phyloP scores from a whole-genome alignment of 2,888 invertebrate genomes.

The Dorcus parallelipipedus region DNA sequence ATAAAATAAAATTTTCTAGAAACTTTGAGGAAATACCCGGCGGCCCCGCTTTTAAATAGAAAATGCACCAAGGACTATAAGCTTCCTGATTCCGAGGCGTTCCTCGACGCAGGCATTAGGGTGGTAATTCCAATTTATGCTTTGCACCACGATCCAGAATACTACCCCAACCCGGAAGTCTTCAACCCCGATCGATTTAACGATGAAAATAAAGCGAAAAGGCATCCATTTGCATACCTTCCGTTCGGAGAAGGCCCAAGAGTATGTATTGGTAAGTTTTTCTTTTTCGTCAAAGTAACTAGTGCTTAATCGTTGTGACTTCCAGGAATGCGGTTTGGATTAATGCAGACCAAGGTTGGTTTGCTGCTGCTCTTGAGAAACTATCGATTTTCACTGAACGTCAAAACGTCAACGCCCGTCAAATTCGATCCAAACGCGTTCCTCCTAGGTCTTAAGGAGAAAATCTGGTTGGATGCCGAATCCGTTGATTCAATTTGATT shows the following conservation, averaged over 20 bases:
- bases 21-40: slow-evolving; percentile 43
- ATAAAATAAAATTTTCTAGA: slow-evolving; percentile 28
- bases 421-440: slow-evolving; percentile 17
- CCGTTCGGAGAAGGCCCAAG: slow-evolving; percentile 41
- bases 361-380: slow-evolving; percentile 27
- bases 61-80: slow-evolving; percentile 32
- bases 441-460: slow-evolving; percentile 21
- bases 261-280: slow-evolving; percentile 35
- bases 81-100: slow-evolving; percentile 24
- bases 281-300: background rate
- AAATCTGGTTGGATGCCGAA: slow-evolving; percentile 20
- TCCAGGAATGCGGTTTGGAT: slow-evolving; percentile 34
- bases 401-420: slow-evolving; percentile 18
- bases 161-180: slow-evolving; percentile 42
- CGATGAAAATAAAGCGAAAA: slow-evolving; percentile 33
- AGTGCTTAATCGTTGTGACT: slow-evolving; percentile 3
- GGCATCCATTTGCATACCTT: slow-evolving; percentile 32
- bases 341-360: slow-evolving; percentile 34
- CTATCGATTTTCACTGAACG: slow-evolving; percentile 23
- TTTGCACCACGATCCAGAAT: slow-evolving; percentile 40
- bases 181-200: slow-evolving; percentile 47
- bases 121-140: slow-evolving; percentile 37
- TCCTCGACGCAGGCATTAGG: slow-evolving; percentile 34
- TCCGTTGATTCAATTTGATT: too few species aligned
- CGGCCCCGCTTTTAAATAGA: slow-evolving; percentile 32